Base-by-base conservation (phyloP, 2,113 vertebrate species). In the Hydrolagus affinis region DNA sequence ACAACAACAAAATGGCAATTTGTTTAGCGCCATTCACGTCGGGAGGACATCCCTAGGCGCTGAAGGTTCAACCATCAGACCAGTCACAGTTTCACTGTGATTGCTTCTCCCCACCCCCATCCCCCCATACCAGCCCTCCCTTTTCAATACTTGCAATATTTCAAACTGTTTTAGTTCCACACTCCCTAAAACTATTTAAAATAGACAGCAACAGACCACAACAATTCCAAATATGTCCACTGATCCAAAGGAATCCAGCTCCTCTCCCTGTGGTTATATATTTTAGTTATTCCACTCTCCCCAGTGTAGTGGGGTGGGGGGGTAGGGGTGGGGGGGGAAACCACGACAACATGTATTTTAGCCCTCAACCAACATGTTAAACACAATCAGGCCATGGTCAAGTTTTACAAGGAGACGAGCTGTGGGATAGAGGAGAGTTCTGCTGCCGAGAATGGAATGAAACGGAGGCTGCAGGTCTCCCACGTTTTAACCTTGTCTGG, bases 221-320 rank as follows among this genome's bases (percentile, higher is more conserved):
- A 80, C 59, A 80, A 66, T 80, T 59, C 25, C 77, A 80, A 80
- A 80, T 80, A 64, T 80, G 60, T 30, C 60, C 77, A 64, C 4
- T 25, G 77, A 30, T 60, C 25, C 60, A 19, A 60, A 28, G 25
- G 60, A 80, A 66, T 62, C 59, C 60, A 17, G 30, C 11, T 66
- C 23, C 60, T 11, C 28, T 11, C 23, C 25, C 25, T 80, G 25
- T 14, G 28, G 64, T 64, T 64, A 64, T 66, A 80, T 64, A 64
- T 80, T 30, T 9, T 6, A 28, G 60, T 80, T 11, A 25, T 25
- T 80, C 77, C 60, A 64, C 1, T 14, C 44, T 44, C 44, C n/a
- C 14, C 60, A 64, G 77, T 80, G n/a, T 12, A 44, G 77, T 80
- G 60, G 59, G 25, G 23, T 44, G 44, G 44, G 44, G 44, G 44